Evolutionary conservation across 2,113 vertebrate genomes (phyloP).

Genomic region (Microcebus murinus): DNA sequence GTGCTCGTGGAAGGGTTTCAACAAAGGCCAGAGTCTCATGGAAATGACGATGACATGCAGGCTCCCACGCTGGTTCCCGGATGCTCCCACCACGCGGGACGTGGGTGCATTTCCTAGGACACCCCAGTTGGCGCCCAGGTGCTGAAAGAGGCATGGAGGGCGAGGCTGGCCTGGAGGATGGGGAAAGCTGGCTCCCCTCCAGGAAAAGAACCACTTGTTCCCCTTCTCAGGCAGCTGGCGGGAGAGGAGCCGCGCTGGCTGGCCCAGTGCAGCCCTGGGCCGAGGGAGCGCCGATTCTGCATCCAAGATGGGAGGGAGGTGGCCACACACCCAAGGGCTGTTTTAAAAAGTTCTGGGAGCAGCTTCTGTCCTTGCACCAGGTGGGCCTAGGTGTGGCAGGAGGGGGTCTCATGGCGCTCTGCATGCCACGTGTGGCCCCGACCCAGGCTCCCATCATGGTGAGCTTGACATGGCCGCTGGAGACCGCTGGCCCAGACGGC

Average conservation of each 20-base stretch:
- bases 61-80: slow-evolving; percentile 43
- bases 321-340: neutral
- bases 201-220: slow-evolving; percentile 63
- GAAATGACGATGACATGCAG: slow-evolving; percentile 18
- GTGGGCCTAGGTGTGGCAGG: neutral
- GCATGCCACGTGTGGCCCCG: neutral
- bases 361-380: slow-evolving; percentile 50
- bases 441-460: fast-evolving
- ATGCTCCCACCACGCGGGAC: slow-evolving; percentile 42
- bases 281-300: neutral
- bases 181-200: slow-evolving; percentile 56
- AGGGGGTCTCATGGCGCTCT: fast-evolving
- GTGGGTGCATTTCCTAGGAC: slow-evolving; percentile 54
- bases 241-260: slow-evolving; percentile 34
- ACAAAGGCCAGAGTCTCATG: slow-evolving; percentile 58
- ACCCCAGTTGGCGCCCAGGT: slow-evolving; percentile 50
- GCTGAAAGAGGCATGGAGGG: slow-evolving; percentile 59
- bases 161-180: neutral
- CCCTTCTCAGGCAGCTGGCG: slow-evolving; percentile 67
- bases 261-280: slow-evolving; percentile 60
- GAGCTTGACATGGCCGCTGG: too few species aligned
- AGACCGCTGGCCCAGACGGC: neutral
- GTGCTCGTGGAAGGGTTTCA: slow-evolving; percentile 20
- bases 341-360: slow-evolving; percentile 3
- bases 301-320: neutral